Evolutionary conservation across 1,140 invertebrate genomes (phyloP), one percentile per base, ranked within the genome.

Genomic region (Heliothis subflexa): DNA sequence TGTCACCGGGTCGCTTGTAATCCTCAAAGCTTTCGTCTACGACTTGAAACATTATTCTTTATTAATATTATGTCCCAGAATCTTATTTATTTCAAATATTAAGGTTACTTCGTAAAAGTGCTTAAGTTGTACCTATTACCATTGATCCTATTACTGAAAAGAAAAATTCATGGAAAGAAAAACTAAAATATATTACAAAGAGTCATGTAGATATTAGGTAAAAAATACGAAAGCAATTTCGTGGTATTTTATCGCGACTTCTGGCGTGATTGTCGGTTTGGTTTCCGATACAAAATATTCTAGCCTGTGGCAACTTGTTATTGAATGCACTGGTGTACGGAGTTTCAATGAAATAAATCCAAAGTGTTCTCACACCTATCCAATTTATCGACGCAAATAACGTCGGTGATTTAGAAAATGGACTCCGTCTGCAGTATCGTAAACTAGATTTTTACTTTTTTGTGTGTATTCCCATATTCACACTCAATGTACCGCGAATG

Each of bases 331-430:
- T 55, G 18, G 52, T 25, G 18, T 25, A 62, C 12, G 25, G 28
- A 14, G 18, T 40, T 0, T 21, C 54, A 21, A 40, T 59, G 25
- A 59, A 59, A 62, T 62, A 62, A 62, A 62, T 40, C 59, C 28
- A 13, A 62, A 62, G 59, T 40, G 25, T 40, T 62, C 54, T 18
- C n/a, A 57, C 54, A 57, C 18, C 54, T 25, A 57, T 57, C 54
- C 54, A 57, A 57, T 57, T 57, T 57, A 57, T 57, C 18, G 54
- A 57, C 54, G 21, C 54, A 57, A 57, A 57, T 57, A 57, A 57
- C 54, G 54, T 12, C 25, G 11, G 54, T 55, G 54, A 55, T 55
- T 55, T 55, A 55, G 54, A 57, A 57, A 57, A 57, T 25, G 18
- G 54, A 57, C 54, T 57, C 18, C 14, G 54, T 57, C 18, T 18